phyloP scores from a whole-genome alignment of 2,113 vertebrate species.

The Corythoichthys intestinalis region DNA sequence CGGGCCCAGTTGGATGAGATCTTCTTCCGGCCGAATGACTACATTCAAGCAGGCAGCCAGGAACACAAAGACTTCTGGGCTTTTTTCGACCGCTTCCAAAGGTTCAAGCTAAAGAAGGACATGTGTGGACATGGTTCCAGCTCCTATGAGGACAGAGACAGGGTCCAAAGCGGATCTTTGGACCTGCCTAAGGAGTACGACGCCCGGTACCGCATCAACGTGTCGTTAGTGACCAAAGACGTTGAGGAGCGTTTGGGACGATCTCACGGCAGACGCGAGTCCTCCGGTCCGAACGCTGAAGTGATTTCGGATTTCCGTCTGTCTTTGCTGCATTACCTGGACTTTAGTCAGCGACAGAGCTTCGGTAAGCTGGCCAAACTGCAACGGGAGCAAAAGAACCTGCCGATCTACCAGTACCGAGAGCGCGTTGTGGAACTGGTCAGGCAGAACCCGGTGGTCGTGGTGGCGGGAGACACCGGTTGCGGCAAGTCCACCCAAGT shows the following conservation, averaged over 20 bases:
- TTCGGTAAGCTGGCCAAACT: slow-evolving; percentile 79
- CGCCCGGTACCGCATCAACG: slow-evolving; percentile 77
- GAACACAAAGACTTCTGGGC: slow-evolving; percentile 82
- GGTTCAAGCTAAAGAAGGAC: slow-evolving; percentile 74
- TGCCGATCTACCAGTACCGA: slow-evolving; percentile 80
- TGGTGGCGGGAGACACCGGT: slow-evolving; percentile 89
- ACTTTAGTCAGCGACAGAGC: slow-evolving; percentile 81
- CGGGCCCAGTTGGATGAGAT: slow-evolving; percentile 74
- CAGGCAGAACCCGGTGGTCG: slow-evolving; percentile 74
- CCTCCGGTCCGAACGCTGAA: background rate
- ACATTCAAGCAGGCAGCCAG: slow-evolving; percentile 59
- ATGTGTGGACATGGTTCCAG: slow-evolving; percentile 34
- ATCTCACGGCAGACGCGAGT: background rate
- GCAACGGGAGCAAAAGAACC: slow-evolving; percentile 73
- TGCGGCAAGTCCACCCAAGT: slow-evolving; percentile 95
- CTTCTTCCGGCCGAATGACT: slow-evolving; percentile 72
- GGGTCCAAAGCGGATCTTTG: slow-evolving; percentile 40
- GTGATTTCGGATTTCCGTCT: slow-evolving; percentile 65
- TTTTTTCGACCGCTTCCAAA: slow-evolving; percentile 84
- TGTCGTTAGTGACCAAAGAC: slow-evolving; percentile 65
- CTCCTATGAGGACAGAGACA: background rate
- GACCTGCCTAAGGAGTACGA: slow-evolving; percentile 75
- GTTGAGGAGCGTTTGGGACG: slow-evolving; percentile 52
- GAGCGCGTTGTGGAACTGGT: slow-evolving; percentile 70
- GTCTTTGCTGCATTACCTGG: slow-evolving; percentile 80